Base-by-base conservation (phyloP, 2,888 invertebrate genomes). In the Colostygia pectinataria region DNA sequence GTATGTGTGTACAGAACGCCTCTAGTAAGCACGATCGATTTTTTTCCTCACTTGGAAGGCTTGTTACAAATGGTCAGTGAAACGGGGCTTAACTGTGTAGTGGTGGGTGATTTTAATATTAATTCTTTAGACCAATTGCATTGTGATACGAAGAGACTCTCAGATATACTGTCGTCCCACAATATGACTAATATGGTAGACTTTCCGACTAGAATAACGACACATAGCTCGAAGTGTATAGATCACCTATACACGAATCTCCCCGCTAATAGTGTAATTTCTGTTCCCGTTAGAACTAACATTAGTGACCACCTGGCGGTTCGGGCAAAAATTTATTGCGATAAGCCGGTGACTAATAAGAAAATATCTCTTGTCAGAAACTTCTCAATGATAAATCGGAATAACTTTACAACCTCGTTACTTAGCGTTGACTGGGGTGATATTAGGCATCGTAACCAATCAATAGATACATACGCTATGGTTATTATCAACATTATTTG, bases 141-240 rank as follows among this genome's bases (percentile, higher is more conserved):
- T 2, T 23, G 7, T 7, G 23, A 23, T 5, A 5, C 4, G 5
- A 23, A 23, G 8, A 2, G 8, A 23, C 23, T 23, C 4, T 23
- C 23, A 1, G 23, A 23, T 23, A 5, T 23, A 23, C 23, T 23
- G 23, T 23, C 23, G 23, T 5, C 8, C 7, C 23, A 23, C 8
- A 6, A 6, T 1, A 23, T 23, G 23, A 5, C 23, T 1, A 23
- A 23, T 8, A 2, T 6, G 4, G 23, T 23, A 1, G 23, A 23
- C 8, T 23, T 27, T 9, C 27, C 27, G 2, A 61, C 57, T 59
- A 14, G 51, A 29, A 47, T 51, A 14, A 12, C 4, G 24, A 24
- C 5, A 7, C 1, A 2, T 12, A 32, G 9, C 1, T 27, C 27
- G 1, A 27, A n/a, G 1, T 27, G 27, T 4, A n/a, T 27, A 9